Base-by-base conservation (phyloP, 2,113 vertebrate genomes). In the Blennius ocellaris region DNA sequence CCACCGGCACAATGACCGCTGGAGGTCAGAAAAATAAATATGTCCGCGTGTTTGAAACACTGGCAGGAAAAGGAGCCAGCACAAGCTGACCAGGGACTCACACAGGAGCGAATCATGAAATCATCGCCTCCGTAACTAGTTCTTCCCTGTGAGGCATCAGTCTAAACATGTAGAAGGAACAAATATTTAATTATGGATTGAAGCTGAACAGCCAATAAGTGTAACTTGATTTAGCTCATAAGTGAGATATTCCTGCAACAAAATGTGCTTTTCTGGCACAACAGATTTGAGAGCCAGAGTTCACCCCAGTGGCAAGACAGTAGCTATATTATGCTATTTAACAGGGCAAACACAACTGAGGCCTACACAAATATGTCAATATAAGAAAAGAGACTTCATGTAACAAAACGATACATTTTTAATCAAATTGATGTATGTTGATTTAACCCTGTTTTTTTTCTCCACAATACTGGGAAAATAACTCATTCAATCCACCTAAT, bases 261-360 rank as follows among this genome's bases (percentile, higher is more conserved):
- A 10, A 11, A 48, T 63, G 52, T 63, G 5, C 17, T 40, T 61
- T 57, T 8, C 16, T 6, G 30, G 17, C 30, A 11, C 30, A 47
- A 45, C 6, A 40, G 4, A 17, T 8, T 0, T 1, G 11, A 38
- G n/a, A 0, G 5, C 11, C 17, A 9, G 40, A 6, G 8, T 49
- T 80, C 1, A 56, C 11, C 10, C 15, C 8, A 39, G 44, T 16
- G 30, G 49, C 60, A 37, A 49, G 66, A 91, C 57, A 80, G 69
- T 82, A 82, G 88, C 87, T 90, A 90, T 93, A 92, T 92, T 92
- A 89, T 68, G 81, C 74, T 90, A 87, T 81, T 89, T 88, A 88
- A 87, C 78, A 61, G 74, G 87, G 70, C 84, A 83, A 89, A 86
- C 53, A 30, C 21, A 30, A 30, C 21, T 30, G 21, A 30, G 21